Conservation (phyloP, 2,888 invertebrate species). For the Leucophenga maculata region DNA sequence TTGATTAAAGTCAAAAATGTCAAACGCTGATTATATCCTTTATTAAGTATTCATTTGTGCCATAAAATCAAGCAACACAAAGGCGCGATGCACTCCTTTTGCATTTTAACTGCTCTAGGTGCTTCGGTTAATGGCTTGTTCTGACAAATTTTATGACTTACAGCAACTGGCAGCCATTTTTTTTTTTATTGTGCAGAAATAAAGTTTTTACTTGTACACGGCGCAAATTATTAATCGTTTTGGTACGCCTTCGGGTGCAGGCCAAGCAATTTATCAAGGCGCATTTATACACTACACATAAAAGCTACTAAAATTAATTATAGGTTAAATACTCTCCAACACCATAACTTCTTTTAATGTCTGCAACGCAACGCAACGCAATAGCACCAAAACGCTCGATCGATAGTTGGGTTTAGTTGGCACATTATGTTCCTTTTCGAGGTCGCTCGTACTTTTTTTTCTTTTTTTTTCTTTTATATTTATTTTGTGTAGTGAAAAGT, state of each 20-base stretch:
- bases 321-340: too few species aligned
- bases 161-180: neutral
- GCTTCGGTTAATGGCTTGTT: neutral
- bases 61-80: neutral
- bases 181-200: neutral
- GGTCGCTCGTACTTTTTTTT: too few species aligned
- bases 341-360: neutral
- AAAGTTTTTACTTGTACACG: neutral
- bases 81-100: neutral
- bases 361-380: neutral
- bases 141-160: constrained; percentile 6
- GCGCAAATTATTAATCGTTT: constrained; percentile 20
- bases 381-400: constrained; percentile 7
- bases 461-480: too few species aligned
- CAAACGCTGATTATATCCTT: too few species aligned
- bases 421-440: constrained; percentile 28
- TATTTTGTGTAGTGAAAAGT: too few species aligned
- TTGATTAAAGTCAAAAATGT: constrained; percentile 4
- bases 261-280: neutral
- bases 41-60: too few species aligned
- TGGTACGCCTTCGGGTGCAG: neutral
- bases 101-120: too few species aligned
- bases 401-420: constrained; percentile 15
- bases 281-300: neutral
- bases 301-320: too few species aligned